phyloP scores from a whole-genome alignment of 2,888 invertebrate genomes.

The Plutella xylostella region DNA sequence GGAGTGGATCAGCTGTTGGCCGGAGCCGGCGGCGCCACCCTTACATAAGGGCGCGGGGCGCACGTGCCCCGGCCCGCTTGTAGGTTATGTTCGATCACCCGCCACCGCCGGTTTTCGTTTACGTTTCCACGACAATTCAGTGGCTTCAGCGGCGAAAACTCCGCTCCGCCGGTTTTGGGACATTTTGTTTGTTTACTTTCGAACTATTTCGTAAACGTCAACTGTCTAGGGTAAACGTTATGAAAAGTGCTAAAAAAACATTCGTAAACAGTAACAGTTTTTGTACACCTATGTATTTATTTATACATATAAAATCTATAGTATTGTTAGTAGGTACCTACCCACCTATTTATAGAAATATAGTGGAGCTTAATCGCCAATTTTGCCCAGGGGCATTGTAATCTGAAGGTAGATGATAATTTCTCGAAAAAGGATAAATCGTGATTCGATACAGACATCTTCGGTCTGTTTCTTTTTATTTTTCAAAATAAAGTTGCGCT shows the following conservation, averaged over 20 bases:
- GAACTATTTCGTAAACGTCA: neutral
- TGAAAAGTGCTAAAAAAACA: neutral
- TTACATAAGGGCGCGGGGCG: constrained; percentile 65
- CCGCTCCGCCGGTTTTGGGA: neutral
- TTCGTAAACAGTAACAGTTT: neutral
- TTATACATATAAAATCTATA: too few species aligned
- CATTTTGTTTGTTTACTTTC: neutral
- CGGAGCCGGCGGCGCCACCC: constrained; percentile 37
- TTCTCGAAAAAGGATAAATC: too few species aligned
- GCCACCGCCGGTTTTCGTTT: neutral
- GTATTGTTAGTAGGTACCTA: too few species aligned
- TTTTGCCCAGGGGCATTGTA: too few species aligned
- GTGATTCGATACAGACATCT: too few species aligned
- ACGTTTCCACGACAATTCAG: neutral
- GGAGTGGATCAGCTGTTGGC: constrained; percentile 2
- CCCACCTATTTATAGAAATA: too few species aligned
- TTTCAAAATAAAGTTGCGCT: neutral
- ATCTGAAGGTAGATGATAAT: too few species aligned
- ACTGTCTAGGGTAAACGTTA: neutral
- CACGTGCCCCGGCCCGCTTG: constrained; percentile 48
- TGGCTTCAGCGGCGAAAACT: too few species aligned
- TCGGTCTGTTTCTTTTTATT: neutral
- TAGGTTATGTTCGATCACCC: constrained; percentile 59
- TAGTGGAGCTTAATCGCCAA: too few species aligned
- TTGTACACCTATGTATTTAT: too few species aligned